phyloP scores from a whole-genome alignment of 1,140 invertebrate species.

The Penaeus chinensis region DNA sequence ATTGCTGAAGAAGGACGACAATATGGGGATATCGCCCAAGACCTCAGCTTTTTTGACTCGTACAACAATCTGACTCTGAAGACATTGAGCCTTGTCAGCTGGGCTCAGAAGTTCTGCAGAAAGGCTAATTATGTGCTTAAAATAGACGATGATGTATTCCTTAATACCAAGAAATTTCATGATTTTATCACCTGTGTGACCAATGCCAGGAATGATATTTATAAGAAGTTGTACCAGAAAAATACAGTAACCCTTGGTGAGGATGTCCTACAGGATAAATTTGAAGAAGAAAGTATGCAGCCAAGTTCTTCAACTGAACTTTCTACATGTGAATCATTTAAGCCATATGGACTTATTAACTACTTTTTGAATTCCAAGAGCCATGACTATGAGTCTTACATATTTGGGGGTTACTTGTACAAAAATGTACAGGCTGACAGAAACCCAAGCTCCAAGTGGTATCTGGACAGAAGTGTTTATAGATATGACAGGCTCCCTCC shows the following conservation, averaged over 20 bases:
- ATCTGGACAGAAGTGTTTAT: constrained; percentile 52
- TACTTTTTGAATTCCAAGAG: constrained; percentile 55
- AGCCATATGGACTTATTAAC: constrained; percentile 40
- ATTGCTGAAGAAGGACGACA: constrained; percentile 46
- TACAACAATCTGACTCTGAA: constrained; percentile 71
- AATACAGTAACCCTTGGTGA: not conserved
- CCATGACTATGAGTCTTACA: constrained; percentile 63
- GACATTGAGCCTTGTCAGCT: constrained; percentile 68
- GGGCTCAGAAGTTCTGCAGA: constrained; percentile 65
- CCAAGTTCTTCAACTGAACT: too few species aligned
- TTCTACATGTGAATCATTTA: not conserved
- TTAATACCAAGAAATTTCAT: constrained; percentile 57
- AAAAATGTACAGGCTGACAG: constrained; percentile 42
- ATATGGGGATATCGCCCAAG: constrained; percentile 68
- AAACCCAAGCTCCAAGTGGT: constrained; percentile 54
- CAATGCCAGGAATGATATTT: constrained; percentile 23
- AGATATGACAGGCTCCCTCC: constrained; percentile 62
- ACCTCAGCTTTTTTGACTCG: constrained; percentile 67
- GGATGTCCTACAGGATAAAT: too few species aligned
- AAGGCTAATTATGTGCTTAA: constrained; percentile 63
- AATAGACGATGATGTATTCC: constrained; percentile 65
- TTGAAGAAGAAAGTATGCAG: too few species aligned
- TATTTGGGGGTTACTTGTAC: constrained; percentile 50
- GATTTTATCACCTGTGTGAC: constrained; percentile 20
- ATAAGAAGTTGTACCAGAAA: not conserved